Evolutionary conservation across 2,888 invertebrate species (phyloP).

Genomic region (Kryphioiulus occultus): DNA sequence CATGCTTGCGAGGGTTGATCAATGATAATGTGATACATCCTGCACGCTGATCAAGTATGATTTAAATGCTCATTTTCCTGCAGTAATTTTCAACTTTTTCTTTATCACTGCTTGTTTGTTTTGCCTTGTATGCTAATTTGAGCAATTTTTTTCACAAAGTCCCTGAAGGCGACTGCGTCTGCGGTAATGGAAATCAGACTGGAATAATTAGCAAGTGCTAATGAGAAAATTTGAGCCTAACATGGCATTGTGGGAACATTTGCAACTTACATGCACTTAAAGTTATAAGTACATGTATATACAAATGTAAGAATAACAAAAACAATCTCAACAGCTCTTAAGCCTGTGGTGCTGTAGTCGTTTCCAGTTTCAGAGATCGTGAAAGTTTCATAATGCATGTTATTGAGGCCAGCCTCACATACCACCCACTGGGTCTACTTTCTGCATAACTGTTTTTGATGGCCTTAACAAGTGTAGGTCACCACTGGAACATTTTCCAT

Average conservation of each 20-base stretch:
- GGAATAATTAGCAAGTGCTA: background rate
- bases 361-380: background rate
- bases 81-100: background rate
- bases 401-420: background rate
- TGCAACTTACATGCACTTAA: background rate
- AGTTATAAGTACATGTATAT: background rate
- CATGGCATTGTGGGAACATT: background rate
- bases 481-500: background rate
- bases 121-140: background rate
- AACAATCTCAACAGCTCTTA: background rate
- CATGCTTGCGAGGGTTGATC: background rate
- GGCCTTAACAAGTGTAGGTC: background rate
- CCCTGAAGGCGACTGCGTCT: background rate
- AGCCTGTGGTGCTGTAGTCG: background rate
- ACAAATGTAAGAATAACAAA: background rate
- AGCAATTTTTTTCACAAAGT: background rate
- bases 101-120: background rate
- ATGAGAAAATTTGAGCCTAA: background rate
- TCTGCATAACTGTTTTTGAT: constrained; percentile 14
- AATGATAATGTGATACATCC: background rate
- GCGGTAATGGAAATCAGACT: background rate
- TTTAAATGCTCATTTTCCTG: background rate
- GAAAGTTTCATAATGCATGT: background rate
- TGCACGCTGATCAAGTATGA: background rate
- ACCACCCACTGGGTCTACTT: background rate